Base-by-base conservation (phyloP, 2,888 invertebrate species). In the Pandemis cinnamomeana region DNA sequence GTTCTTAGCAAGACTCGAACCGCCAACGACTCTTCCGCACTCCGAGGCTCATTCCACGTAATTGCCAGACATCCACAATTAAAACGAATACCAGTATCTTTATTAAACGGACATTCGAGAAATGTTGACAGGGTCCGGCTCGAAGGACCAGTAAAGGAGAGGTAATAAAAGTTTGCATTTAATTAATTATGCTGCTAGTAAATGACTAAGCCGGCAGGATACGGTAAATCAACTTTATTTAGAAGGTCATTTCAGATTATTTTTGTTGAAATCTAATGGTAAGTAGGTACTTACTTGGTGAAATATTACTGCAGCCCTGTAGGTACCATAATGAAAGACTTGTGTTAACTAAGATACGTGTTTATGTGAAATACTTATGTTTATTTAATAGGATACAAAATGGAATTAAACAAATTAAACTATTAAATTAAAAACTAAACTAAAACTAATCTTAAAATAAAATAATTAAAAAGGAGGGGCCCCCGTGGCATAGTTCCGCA, bases 21-120 rank as follows among this genome's bases (percentile, higher is more conserved):
- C 20, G 55, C 46, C 11, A 20, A 64, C 63, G 27, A 5, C 27
- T 51, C 63, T 70, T 73, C 73, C 73, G 73, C 73, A 73, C 42
- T 73, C 55, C 48, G 10, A 15, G 42, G 15, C 55, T 67, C 53
- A 44, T 51, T 60, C 46, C 46, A 7, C 55, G 6, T 67, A 67
- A 72, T 55, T 44, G 13, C 68, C 36, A 55, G 15, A 27, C 42
- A 61, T 53, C 51, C 62, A 62, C 55, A 72, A 67, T 72, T 73
- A 69, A n/a, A 64, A 42, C 48, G 53, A 58, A 72, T 68, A 69
- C 68, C 69, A 60, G 72, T 73, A 73, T 73, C 69, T 73, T 73
- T 73, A 73, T 73, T 69, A 73, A 13, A 69, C 41, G 36, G 8
- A 48, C 60, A 69, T 73, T 69, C 60, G n/a, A 73, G 64, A 69